Evolutionary conservation across 2,888 invertebrate genomes (phyloP).

Genomic region (Eurytoma adleriae): DNA sequence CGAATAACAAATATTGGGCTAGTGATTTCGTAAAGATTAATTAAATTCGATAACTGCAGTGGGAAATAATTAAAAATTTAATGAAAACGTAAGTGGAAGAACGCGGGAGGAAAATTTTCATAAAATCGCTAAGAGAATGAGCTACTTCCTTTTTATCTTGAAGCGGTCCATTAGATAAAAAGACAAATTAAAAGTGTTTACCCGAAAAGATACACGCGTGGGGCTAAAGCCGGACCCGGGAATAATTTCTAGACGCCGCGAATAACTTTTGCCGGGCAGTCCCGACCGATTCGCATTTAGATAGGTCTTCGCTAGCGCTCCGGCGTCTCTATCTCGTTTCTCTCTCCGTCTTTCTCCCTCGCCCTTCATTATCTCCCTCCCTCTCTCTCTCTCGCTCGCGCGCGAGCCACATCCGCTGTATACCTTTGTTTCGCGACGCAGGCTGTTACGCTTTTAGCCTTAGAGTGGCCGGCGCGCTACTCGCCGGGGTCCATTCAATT

Average conservation of each 20-base stretch:
- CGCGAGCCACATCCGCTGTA: neutral
- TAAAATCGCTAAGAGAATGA: conserved; percentile 9
- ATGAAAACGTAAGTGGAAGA: neutral
- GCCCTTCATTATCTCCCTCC: neutral
- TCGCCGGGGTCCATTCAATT: neutral
- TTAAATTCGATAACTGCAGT: neutral
- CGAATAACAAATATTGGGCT: no score
- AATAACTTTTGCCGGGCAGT: conserved; percentile 65
- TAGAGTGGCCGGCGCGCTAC: neutral
- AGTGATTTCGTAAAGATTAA: neutral
- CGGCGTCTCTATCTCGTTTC: conserved; percentile 56
- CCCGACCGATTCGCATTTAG: conserved; percentile 68
- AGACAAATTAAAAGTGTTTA: conserved; percentile 57
- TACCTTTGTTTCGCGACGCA: conserved; percentile 7
- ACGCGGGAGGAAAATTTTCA: neutral
- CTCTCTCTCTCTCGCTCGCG: conserved; percentile 4
- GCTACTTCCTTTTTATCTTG: conserved; percentile 39
- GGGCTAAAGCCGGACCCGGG: conserved; percentile 45
- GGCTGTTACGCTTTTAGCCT: neutral
- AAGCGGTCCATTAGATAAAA: conserved; percentile 27
- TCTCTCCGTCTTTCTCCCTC: conserved; percentile 51
- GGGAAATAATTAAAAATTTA: neutral
- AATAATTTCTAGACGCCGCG: conserved; percentile 69
- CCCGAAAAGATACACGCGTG: conserved; percentile 52
- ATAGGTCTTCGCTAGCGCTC: conserved; percentile 59